Percentiles rank a stretch among this genome's conserved stretches.
Evolutionary conservation across 2,888 invertebrate genomes (phyloP).

Genomic region (Erebia epiphron): DNA sequence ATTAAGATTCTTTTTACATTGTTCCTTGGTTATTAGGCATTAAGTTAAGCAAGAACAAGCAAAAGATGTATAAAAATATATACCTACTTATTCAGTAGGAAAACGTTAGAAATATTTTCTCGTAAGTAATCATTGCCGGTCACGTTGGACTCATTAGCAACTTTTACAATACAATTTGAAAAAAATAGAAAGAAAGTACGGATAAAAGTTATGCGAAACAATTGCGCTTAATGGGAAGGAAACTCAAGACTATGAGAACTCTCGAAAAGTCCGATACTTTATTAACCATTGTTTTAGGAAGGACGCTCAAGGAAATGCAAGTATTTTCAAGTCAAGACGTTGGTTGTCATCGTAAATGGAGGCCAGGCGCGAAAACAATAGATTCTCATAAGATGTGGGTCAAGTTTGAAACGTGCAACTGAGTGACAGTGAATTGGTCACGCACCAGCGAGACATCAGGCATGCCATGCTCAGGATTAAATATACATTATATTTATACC

Average conservation of each 20-base stretch:
- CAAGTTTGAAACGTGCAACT: slow-evolving; percentile 68
- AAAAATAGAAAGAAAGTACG: slow-evolving; percentile 1
- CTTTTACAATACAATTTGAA: neutral
- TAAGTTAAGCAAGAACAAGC: too few species aligned
- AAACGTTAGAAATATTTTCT: neutral
- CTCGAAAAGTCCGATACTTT: neutral
- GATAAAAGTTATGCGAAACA: neutral
- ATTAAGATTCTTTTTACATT: too few species aligned
- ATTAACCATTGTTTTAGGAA: slow-evolving; percentile 33
- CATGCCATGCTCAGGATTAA: slow-evolving; percentile 11
- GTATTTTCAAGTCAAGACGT: slow-evolving; percentile 47
- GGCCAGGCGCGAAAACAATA: slow-evolving; percentile 69
- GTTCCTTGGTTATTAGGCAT: too few species aligned
- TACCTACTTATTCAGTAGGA: neutral
- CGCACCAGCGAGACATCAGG: slow-evolving; percentile 50
- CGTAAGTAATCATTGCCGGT: neutral
- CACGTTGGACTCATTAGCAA: neutral
- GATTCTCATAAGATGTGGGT: slow-evolving; percentile 71
- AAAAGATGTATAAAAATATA: too few species aligned
- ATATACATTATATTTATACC: neutral
- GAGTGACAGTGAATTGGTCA: slow-evolving; percentile 56
- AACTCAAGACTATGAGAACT: slow-evolving; percentile 6
- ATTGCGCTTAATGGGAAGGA: slow-evolving; percentile 1
- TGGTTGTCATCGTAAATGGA: slow-evolving; percentile 63
- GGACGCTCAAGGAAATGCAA: slow-evolving; percentile 42